A percentile compares a stretch with the other conserved stretches of the same genome.
phyloP scores from a whole-genome alignment of 1,140 invertebrate genomes.

The Matsumurasca onukii region DNA sequence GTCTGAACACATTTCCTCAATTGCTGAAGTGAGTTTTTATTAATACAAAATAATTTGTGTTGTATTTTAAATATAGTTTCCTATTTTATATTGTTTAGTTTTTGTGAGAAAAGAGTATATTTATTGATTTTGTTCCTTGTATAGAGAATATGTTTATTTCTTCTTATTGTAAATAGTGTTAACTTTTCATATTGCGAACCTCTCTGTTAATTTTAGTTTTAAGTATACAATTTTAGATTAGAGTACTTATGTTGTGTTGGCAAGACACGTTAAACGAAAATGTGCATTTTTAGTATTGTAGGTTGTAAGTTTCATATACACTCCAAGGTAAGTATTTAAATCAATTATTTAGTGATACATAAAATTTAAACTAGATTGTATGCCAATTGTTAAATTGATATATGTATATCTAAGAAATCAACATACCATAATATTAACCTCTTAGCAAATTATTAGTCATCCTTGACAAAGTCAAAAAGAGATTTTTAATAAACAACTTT shows the following conservation, averaged over 20 bases:
- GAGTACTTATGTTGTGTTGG: constrained; percentile 12
- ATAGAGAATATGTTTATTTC: constrained; percentile 19
- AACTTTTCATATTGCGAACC: constrained; percentile 11
- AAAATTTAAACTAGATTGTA: neutral
- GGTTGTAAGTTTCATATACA: neutral
- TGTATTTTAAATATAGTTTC: neutral
- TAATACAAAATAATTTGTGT: neutral
- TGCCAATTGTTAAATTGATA: neutral
- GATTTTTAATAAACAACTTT: neutral
- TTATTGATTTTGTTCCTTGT: constrained; percentile 27
- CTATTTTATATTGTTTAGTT: neutral
- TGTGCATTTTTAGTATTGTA: constrained; percentile 7
- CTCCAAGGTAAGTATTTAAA: no score
- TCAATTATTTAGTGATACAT: no score
- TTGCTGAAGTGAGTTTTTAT: neutral
- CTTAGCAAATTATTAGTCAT: neutral
- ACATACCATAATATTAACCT: neutral
- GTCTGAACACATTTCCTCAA: neutral
- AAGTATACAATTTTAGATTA: constrained; percentile 9
- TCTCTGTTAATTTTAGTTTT: constrained; percentile 15
- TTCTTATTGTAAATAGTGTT: constrained; percentile 15
- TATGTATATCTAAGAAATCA: neutral
- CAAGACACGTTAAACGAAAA: constrained; percentile 19
- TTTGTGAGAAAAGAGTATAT: constrained; percentile 19
- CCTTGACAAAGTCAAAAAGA: neutral